These are phyloP conservation scores for Leptinotarsa juncta DNA, from an alignment of 2,888 invertebrate species.

Conservation along the genomic window DNA sequence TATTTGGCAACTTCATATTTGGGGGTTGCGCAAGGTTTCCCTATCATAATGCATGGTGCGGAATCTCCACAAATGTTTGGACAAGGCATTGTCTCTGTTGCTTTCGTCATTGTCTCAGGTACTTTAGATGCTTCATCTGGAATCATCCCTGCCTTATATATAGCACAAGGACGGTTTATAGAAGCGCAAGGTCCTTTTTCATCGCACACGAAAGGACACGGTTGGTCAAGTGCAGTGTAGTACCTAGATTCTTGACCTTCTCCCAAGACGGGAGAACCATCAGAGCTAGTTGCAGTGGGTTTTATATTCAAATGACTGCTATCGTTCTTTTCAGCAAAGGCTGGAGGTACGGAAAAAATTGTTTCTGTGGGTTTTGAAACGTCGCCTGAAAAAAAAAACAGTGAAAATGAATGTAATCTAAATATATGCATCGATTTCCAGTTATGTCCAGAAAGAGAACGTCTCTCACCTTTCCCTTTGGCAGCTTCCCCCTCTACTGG, in stretches of 20 bases:
- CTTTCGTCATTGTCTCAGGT: not conserved
- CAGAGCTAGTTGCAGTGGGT: not conserved
- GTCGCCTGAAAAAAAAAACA: conserved; percentile 10
- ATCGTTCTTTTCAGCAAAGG: conserved; percentile 35
- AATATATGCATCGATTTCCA: no score
- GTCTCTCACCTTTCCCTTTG: no score
- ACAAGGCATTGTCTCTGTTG: not conserved
- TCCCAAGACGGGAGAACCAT: not conserved
- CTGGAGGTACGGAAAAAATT: conserved; percentile 33
- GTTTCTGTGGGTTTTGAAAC: conserved; percentile 35
- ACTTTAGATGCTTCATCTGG: not conserved
- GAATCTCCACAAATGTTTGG: conserved; percentile 9
- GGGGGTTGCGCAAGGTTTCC: conserved; percentile 7
- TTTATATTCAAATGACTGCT: conserved; percentile 42
- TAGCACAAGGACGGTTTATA: not conserved
- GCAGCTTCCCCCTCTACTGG: not conserved
- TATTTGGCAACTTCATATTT: not conserved
- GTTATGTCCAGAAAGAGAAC: no score
- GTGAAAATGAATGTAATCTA: not conserved
- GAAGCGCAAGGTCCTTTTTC: conserved; percentile 12
- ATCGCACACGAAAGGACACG: not conserved
- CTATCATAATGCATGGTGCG: not conserved
- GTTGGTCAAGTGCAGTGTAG: conserved; percentile 14
- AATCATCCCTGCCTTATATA: not conserved
- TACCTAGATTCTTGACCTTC: conserved; percentile 12